Percentiles rank a stretch among this genome's conserved stretches.
Evolutionary conservation across 53 echinoderm and acorn worm genomes (phyloP).

Genomic region (Astropecten irregularis): DNA sequence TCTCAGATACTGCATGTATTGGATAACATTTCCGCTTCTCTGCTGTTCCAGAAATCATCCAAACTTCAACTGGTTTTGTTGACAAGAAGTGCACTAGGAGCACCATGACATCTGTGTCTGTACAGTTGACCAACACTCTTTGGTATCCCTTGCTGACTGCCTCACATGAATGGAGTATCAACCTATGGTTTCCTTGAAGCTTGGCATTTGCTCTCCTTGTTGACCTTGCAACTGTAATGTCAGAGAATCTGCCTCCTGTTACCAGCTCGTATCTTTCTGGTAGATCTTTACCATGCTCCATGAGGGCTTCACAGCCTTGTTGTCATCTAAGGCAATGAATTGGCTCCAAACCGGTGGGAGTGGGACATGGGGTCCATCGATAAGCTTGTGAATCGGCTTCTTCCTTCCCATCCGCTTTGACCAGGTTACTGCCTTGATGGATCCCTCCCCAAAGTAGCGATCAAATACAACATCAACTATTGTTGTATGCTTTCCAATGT

Average conservation of each 20-base stretch:
- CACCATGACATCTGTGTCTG: too few species aligned
- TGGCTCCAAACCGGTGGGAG: constrained; percentile 34
- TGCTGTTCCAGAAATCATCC: too few species aligned
- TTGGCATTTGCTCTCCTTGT: background rate
- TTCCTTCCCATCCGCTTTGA: constrained; percentile 27
- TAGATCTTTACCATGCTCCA: too few species aligned
- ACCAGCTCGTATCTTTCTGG: too few species aligned
- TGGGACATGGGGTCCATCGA: constrained; percentile 18
- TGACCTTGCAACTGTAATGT: background rate
- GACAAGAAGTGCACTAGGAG: too few species aligned
- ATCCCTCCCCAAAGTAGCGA: background rate
- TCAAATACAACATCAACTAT: background rate
- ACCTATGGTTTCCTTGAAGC: background rate
- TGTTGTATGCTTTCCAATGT: constrained; percentile 9
- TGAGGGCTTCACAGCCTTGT: constrained; percentile 29
- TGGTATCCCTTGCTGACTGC: too few species aligned
- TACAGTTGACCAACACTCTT: background rate
- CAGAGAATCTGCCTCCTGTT: too few species aligned
- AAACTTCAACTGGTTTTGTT: too few species aligned
- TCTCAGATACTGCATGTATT: too few species aligned
- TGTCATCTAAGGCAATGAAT: constrained; percentile 41
- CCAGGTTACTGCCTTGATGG: constrained; percentile 44
- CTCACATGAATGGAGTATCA: too few species aligned
- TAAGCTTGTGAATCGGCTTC: too few species aligned
- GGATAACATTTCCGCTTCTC: too few species aligned